These are phyloP conservation scores for Rhynchomys soricoides DNA, from an alignment of 2,113 vertebrate species.

Conservation along the genomic window DNA sequence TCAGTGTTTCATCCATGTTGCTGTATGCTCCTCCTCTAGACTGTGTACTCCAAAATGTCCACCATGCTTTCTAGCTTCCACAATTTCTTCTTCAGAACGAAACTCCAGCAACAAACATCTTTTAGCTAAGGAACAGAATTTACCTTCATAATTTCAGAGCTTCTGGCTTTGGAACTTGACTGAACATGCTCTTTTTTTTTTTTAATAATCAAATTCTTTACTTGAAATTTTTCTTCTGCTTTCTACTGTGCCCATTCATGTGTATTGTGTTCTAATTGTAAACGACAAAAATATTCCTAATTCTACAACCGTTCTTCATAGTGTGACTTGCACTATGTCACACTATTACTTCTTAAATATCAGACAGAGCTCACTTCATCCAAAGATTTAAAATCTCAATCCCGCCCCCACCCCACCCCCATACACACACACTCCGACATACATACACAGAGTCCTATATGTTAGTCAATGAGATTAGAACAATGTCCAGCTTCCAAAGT, in stretches of 20 bases:
- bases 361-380: background rate
- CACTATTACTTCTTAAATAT: constrained; percentile 7
- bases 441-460: background rate
- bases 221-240: background rate
- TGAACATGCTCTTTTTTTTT: background rate
- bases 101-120: constrained; percentile 41
- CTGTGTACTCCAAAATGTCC: background rate
- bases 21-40: background rate
- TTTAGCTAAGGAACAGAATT: background rate
- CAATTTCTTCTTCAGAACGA: background rate
- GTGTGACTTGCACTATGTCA: background rate
- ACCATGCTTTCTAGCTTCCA: constrained; percentile 16
- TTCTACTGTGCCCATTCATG: background rate
- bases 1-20: background rate
- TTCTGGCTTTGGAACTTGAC: background rate
- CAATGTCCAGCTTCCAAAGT: background rate
- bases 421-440: no score
- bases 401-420: no score
- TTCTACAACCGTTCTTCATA: background rate
- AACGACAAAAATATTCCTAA: constrained; percentile 33
- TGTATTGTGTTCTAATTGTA: background rate
- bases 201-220: constrained; percentile 20
- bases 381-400: background rate
- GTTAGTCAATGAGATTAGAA: constrained; percentile 31
- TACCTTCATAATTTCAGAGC: background rate